Base-by-base conservation (phyloP, 2,113 vertebrate genomes). In the Riparia riparia region DNA sequence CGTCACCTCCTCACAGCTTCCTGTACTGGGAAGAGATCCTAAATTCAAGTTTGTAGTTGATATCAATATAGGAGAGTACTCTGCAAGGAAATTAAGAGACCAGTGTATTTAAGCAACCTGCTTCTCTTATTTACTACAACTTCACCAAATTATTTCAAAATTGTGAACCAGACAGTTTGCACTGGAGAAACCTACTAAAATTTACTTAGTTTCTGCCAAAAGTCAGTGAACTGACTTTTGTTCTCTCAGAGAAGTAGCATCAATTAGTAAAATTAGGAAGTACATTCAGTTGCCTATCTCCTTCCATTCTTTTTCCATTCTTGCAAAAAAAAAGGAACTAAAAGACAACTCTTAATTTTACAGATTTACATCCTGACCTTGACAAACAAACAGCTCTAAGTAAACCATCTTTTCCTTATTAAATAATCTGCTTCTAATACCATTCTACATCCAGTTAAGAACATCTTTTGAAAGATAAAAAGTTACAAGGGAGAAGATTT, bases 401-500 rank as follows among this genome's bases (percentile, higher is more conserved):
- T 7, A 68, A 50, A n/a, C 3, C 20, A 65, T 28, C 9, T 54
- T 41, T 32, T 78, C 16, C 54, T 64, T 42, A 51, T 14, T 39
- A 79, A 82, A 44, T 34, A 50, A 64, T 32, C 21, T 53, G 11
- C 4, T 77, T 54, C 25, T 81, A 86, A 73, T 9, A 82, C 16
- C 65, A 60, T 51, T 65, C 45, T 19, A 31, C 3, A 47, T 41
- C 28, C 53, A 7, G 22, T 41, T 77, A 61, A 70, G n/a, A 89
- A 53, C 7, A 41, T 3, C 37, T 37, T 37, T 37, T 37, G 9
- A 57, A 61, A 51, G 13, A 60, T 6, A 26, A 44, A 31, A 76
- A 42, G 21, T 10, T 26, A 34, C 6, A 21, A 3, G 3, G 5
- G 0, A 21, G 6, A 6, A 8, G 12, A 18, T 5, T 50, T 47